Evolutionary conservation across 92 coral and sea anemone species (phyloP).

Genomic region (Epizoanthus ramosus): DNA sequence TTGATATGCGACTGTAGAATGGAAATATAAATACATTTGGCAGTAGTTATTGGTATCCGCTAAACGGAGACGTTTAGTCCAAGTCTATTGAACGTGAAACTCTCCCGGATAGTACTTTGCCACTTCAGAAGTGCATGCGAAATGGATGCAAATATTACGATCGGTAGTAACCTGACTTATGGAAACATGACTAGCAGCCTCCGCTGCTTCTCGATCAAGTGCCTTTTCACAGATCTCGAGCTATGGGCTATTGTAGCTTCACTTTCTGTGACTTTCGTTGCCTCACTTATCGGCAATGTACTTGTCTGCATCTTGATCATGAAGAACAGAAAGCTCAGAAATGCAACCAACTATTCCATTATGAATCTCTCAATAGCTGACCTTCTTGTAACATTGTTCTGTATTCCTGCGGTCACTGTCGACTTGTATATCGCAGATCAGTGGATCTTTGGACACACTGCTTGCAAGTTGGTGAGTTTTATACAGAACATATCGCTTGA

Average conservation of each 20-base stretch:
- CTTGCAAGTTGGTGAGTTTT: constrained; percentile 65
- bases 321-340: constrained; percentile 54
- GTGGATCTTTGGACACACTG: constrained; percentile 65
- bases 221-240: constrained; percentile 63
- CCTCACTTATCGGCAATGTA: constrained; percentile 68
- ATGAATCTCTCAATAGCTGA: constrained; percentile 76
- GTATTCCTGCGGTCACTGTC: constrained; percentile 67
- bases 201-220: constrained; percentile 51
- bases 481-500: constrained; percentile 62
- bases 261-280: constrained; percentile 48
- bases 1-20: no score
- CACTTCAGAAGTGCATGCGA: neutral
- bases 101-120: neutral
- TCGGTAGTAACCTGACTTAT: neutral
- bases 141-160: neutral
- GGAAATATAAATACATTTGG: no score
- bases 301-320: constrained; percentile 59
- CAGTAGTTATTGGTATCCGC: no score
- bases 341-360: constrained; percentile 78
- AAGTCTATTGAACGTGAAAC: no score
- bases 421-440: constrained; percentile 59
- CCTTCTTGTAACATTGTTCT: constrained; percentile 67
- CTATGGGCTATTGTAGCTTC: constrained; percentile 51
- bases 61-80: no score
- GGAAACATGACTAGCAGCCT: neutral